These are phyloP conservation scores for Lateolabrax maculatus DNA, from an alignment of 2,797 vertebrate genomes.

Conservation along the genomic window DNA sequence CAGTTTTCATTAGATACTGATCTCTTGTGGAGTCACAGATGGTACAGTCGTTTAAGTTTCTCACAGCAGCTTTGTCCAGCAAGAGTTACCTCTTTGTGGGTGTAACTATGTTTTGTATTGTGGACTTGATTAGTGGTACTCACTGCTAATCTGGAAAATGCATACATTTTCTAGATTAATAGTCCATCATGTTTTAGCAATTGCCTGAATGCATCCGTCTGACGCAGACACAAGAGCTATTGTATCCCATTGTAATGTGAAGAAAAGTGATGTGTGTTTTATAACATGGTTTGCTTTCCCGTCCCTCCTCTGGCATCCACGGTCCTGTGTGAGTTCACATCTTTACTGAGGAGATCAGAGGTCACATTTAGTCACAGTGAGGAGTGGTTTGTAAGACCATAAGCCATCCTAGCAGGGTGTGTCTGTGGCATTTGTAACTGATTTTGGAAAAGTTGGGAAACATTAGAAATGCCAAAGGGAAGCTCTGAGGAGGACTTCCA, in stretches of 20 bases:
- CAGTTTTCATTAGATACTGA: slow-evolving; percentile 66
- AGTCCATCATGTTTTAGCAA: not conserved
- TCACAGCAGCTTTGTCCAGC: slow-evolving; percentile 27
- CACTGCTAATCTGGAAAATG: not conserved
- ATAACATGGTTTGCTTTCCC: slow-evolving; percentile 1
- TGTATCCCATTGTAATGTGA: slow-evolving; percentile 2
- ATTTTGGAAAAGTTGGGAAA: slow-evolving; percentile 44
- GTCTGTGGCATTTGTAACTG: slow-evolving; percentile 52
- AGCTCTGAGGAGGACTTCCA: slow-evolving; percentile 8
- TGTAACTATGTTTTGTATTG: slow-evolving; percentile 22
- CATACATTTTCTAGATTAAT: not conserved
- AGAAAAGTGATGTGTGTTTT: slow-evolving; percentile 30
- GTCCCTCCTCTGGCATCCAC: slow-evolving; percentile 26
- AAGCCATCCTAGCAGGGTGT: slow-evolving; percentile 39
- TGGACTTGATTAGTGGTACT: not conserved
- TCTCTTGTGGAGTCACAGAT: slow-evolving; percentile 66
- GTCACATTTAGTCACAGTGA: slow-evolving; percentile 62
- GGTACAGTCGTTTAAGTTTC: slow-evolving; percentile 49
- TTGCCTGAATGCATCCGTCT: not conserved
- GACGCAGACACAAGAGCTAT: not conserved
- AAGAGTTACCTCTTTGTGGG: slow-evolving; percentile 6
- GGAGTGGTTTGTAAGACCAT: slow-evolving; percentile 41
- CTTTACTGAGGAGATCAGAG: slow-evolving; percentile 56
- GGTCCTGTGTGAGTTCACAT: slow-evolving; percentile 45
- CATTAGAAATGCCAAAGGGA: slow-evolving; percentile 23